A percentile compares a stretch with the other conserved stretches of the same genome.
phyloP scores from a whole-genome alignment of 2,888 invertebrate species.

The Isoperla grammatica region DNA sequence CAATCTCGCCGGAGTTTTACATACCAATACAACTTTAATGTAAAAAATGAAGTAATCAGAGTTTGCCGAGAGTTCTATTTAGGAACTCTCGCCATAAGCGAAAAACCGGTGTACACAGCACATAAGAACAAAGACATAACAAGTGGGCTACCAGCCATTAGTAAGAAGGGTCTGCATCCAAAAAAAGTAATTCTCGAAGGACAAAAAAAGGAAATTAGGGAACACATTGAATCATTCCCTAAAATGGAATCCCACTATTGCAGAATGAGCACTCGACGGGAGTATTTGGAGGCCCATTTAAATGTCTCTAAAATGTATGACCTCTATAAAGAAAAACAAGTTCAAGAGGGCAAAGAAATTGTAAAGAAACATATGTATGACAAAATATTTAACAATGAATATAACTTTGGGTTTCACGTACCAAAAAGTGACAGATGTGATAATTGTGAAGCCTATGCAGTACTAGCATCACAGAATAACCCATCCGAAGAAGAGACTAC shows the following conservation, averaged over 20 bases:
- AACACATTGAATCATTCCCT: conserved; percentile 27
- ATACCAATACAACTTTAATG: background rate
- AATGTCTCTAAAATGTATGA: conserved; percentile 26
- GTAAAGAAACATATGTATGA: no score
- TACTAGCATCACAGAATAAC: conserved; percentile 10
- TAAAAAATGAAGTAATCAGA: background rate
- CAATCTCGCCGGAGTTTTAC: no score
- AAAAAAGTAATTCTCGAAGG: background rate
- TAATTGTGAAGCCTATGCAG: no score
- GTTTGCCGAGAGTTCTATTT: conserved; percentile 12
- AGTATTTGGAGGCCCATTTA: conserved; percentile 24
- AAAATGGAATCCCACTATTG: conserved; percentile 28
- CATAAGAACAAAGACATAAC: background rate
- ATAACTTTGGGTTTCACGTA: no score
- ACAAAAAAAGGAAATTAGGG: background rate
- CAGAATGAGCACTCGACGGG: conserved; percentile 17
- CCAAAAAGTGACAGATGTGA: no score
- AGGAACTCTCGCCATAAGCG: conserved; percentile 4
- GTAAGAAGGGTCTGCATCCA: conserved; percentile 3
- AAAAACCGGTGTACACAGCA: conserved; percentile 9
- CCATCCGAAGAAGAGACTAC: conserved; percentile 5
- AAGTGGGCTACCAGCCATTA: background rate
- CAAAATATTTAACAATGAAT: no score
- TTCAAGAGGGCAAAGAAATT: no score
- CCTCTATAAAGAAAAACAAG: conserved; percentile 21